Percentiles rank a stretch among this genome's conserved stretches.
Conservation (phyloP, 2,113 vertebrate genomes). For the Austrofundulus limnaeus region DNA sequence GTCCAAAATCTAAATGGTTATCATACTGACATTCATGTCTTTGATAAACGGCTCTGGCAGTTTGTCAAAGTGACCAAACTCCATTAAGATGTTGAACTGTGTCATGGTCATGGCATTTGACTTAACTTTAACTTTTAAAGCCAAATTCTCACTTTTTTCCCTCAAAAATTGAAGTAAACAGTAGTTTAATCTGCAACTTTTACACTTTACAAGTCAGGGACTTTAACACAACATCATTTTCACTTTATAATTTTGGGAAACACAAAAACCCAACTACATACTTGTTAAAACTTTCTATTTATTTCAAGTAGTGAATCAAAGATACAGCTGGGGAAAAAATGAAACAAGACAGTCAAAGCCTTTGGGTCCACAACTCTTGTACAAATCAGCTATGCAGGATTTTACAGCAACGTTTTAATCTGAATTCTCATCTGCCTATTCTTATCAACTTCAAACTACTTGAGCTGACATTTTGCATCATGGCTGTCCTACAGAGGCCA, state of each 20-base stretch:
- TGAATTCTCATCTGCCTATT: background rate
- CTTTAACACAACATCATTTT: too few relatives aligned
- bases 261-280: too few relatives aligned
- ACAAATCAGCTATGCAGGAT: too few relatives aligned
- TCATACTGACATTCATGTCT: background rate
- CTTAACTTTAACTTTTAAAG: too few relatives aligned
- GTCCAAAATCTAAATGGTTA: conserved; percentile 5
- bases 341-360: too few relatives aligned
- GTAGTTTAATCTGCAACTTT: background rate
- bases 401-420: background rate
- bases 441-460: background rate
- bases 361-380: too few relatives aligned
- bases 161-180: background rate
- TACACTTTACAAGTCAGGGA: too few relatives aligned
- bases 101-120: background rate
- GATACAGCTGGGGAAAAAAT: too few relatives aligned
- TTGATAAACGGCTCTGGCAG: background rate
- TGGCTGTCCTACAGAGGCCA: background rate
- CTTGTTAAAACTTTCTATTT: too few relatives aligned
- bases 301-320: too few relatives aligned
- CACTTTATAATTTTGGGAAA: too few relatives aligned
- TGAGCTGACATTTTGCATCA: background rate
- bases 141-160: too few relatives aligned
- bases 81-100: background rate
- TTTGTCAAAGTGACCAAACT: background rate